Percentiles rank a stretch among this genome's conserved stretches.
phyloP scores from a whole-genome alignment of 1,140 invertebrate genomes.

The Probaryconus sp. region DNA sequence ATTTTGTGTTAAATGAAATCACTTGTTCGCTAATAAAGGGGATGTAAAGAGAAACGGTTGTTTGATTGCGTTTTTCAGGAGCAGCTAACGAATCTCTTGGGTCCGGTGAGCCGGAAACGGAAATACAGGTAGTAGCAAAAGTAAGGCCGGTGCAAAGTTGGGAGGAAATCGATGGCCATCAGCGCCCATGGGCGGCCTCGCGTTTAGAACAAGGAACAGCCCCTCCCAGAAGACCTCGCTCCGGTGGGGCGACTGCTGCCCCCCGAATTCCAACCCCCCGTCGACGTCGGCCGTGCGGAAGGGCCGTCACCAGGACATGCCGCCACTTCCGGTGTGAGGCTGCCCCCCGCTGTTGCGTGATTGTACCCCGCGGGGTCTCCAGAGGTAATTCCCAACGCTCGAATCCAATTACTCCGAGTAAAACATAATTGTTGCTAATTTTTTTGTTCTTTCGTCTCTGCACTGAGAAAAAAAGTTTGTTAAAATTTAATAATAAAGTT shows the following conservation, averaged over 20 bases:
- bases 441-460: background rate
- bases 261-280: constrained; percentile 70
- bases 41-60: background rate
- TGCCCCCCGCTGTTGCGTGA: constrained; percentile 77
- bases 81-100: constrained; percentile 42
- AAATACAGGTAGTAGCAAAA: constrained; percentile 55
- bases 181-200: constrained; percentile 93
- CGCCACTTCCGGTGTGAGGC: constrained; percentile 69
- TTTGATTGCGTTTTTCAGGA: constrained; percentile 35
- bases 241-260: constrained; percentile 94
- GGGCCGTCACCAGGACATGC: constrained; percentile 72
- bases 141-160: constrained; percentile 61
- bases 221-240: constrained; percentile 96
- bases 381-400: constrained; percentile 43
- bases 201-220: constrained; percentile 95
- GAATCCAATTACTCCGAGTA: background rate
- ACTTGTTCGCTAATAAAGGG: too few relatives aligned
- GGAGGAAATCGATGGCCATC: constrained; percentile 77
- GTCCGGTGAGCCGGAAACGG: constrained; percentile 42
- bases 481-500: too few relatives aligned
- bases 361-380: constrained; percentile 55
- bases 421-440: background rate
- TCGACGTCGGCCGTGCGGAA: constrained; percentile 69
- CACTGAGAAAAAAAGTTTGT: too few relatives aligned
- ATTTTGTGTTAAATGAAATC: too few relatives aligned